phyloP scores from a whole-genome alignment of 1,140 invertebrate species.

The Glomeris maerens region DNA sequence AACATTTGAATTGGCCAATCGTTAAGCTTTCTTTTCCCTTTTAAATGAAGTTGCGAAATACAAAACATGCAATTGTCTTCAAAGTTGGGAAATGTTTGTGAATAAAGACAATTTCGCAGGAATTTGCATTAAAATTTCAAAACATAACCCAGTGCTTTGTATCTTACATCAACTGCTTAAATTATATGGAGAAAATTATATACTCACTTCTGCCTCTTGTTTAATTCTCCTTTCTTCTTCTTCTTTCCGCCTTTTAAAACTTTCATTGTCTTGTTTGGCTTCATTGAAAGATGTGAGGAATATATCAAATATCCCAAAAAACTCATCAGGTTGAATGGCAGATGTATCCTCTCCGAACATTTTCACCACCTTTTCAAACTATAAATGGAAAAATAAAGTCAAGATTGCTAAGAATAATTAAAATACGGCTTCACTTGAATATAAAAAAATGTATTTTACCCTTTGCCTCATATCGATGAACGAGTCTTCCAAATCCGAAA shows the following conservation, averaged over 20 bases:
- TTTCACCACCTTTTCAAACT: constrained; percentile 71
- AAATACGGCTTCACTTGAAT: background rate
- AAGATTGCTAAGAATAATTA: too few species aligned
- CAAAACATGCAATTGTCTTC: too few species aligned
- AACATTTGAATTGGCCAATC: too few species aligned
- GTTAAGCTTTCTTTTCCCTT: too few species aligned
- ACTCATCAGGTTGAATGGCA: constrained; percentile 79
- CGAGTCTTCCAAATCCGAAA: constrained; percentile 85
- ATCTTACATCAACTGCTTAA: too few species aligned
- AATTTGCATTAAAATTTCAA: too few species aligned
- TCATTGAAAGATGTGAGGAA: constrained; percentile 75
- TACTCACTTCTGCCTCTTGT: constrained; percentile 72
- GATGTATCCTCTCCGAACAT: constrained; percentile 82
- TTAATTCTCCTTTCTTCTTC: constrained; percentile 81
- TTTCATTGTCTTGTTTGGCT: constrained; percentile 77
- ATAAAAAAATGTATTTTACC: constrained; percentile 31
- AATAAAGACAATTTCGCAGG: too few species aligned
- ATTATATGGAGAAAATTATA: too few species aligned
- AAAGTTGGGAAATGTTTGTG: too few species aligned
- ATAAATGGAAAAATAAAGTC: constrained; percentile 25
- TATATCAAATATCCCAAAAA: constrained; percentile 86
- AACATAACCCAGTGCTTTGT: too few species aligned
- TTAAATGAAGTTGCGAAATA: too few species aligned
- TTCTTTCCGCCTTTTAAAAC: constrained; percentile 62
- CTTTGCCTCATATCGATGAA: constrained; percentile 76